Evolutionary conservation across 2,888 invertebrate genomes (phyloP).

Genomic region (Epiblema foenella): DNA sequence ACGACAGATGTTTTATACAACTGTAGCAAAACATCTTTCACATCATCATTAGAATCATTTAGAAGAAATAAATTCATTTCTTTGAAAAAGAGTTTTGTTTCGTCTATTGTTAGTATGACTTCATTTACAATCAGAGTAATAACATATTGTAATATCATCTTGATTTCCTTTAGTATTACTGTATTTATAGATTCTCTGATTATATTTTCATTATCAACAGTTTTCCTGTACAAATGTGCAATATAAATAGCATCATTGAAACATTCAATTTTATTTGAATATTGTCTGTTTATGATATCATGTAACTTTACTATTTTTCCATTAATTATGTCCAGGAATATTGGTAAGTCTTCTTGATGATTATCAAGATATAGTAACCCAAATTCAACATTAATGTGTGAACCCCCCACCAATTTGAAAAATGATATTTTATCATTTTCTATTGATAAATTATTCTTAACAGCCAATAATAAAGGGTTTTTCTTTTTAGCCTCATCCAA

Average conservation of each 20-base stretch:
- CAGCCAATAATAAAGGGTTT: slow-evolving; percentile 52
- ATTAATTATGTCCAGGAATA: slow-evolving; percentile 56
- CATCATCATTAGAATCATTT: slow-evolving; percentile 46
- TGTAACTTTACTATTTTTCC: slow-evolving; percentile 58
- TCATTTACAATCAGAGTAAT: slow-evolving; percentile 60
- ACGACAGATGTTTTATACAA: slow-evolving; percentile 61
- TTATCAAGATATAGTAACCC: slow-evolving; percentile 60
- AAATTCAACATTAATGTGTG: slow-evolving; percentile 60
- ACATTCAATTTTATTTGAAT: slow-evolving; percentile 64
- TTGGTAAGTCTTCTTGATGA: slow-evolving; percentile 53
- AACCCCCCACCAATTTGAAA: slow-evolving; percentile 53
- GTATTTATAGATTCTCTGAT: slow-evolving; percentile 48
- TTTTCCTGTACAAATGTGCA: slow-evolving; percentile 57
- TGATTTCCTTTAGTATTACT: slow-evolving; percentile 54
- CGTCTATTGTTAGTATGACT: slow-evolving; percentile 54
- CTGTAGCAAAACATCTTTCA: slow-evolving; percentile 56
- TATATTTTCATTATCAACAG: slow-evolving; percentile 45
- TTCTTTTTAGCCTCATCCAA: slow-evolving; percentile 45
- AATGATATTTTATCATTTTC: slow-evolving; percentile 53
- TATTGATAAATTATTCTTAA: slow-evolving; percentile 51
- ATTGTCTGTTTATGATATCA: slow-evolving; percentile 62
- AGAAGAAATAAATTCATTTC: slow-evolving; percentile 50
- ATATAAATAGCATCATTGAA: slow-evolving; percentile 63
- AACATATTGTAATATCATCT: slow-evolving; percentile 60
- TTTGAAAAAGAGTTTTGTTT: slow-evolving; percentile 55